Evolutionary conservation across 2,888 invertebrate species (phyloP), one percentile per base, ranked within the genome.

Genomic region (Trissolcus japonicus): DNA sequence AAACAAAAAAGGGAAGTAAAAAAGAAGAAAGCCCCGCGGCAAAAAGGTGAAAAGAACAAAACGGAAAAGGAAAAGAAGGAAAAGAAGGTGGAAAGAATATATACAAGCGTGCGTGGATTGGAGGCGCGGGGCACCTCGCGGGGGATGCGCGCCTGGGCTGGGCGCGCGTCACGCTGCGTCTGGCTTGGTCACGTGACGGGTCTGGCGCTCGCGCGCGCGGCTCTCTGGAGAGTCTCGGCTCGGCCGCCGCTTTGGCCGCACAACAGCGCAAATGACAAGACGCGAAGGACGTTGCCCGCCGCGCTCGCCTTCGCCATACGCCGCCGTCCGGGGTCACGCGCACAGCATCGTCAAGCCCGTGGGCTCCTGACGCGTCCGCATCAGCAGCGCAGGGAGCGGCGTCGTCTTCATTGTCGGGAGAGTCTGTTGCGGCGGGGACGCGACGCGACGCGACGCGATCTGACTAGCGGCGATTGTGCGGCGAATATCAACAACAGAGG

Each of bases 231-330:
- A 63, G 71, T 63, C 63, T 59, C 63, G 72, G 72, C 73, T 55
- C 59, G 66, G 73, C 65, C 60, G 66, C 56, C 73, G 66, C 66
- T 73, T 56, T 55, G 65, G 73, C 73, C 73, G 73, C 73, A 73
- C 66, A 66, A 66, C 73, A 61, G 73, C 82, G 87, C 83, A 84
- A 87, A 86, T 86, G 87, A 87, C 87, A 86, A 87, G 86, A 86
- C 85, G 86, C 86, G 85, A 84, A 83, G 83, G 82, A 83, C 82
- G 82, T 83, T 82, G 83, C 82, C 82, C 81, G 82, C 60, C 66
- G 56, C 67, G 61, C 71, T 60, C 75, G 60, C 55, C 61, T 65
- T 56, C 65, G 65, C 60, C 21, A 66, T 17, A 71, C 61, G 54
- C 69, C 62, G 71, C 66, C 71, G 76, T 54, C 71, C 69, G 76